Evolutionary conservation across 53 echinoderm and acorn worm species (phyloP), one percentile per base, ranked within the genome.

Genomic region (Paelopatides confundens): DNA sequence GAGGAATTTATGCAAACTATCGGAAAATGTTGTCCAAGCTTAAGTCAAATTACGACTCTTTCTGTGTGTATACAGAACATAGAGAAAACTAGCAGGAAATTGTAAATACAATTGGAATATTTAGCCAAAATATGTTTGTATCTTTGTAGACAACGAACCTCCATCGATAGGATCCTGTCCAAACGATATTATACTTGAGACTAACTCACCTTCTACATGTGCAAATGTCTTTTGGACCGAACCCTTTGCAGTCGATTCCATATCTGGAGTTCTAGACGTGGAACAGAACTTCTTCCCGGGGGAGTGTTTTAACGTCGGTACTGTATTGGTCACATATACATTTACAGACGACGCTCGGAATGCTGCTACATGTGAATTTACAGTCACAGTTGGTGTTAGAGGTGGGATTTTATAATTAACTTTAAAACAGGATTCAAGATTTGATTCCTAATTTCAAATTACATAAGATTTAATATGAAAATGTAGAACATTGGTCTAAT

Each of bases 321-420:
- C 28, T 23, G 43, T 28, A 10, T 1, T 21, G 12, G 81, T 81
- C 31, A 54, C 27, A 27, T 81, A 81, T 31, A 27, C 14, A 11
- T 51, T 54, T 31, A 53, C 81, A 4, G 81, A 81, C 31, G 51
- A 46, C 0, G 29, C 81, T 30, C 53, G 81, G 13, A 81, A 81
- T 52, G 2, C 35, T 31, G 81, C 81, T 24, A 30, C 21, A 14
- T 81, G 81, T 30, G 24, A 30, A 17, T 81, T 81, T 27, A 21
- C 4, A 13, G 81, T 81, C 5, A 81, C 49, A 11, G 51, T 81
- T 17, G 28, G 14, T 12, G 33, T 81, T 0, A 14, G 30, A 15
- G 81, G 81, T 81, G 81, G 52, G 81, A 53, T 53, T 33, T 31
- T 12, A n/a, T n/a, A n/a, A n/a, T n/a, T n/a, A n/a, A n/a, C n/a